Base-by-base conservation (phyloP, 1,140 invertebrate species). In the Paralvinella palmiformis region DNA sequence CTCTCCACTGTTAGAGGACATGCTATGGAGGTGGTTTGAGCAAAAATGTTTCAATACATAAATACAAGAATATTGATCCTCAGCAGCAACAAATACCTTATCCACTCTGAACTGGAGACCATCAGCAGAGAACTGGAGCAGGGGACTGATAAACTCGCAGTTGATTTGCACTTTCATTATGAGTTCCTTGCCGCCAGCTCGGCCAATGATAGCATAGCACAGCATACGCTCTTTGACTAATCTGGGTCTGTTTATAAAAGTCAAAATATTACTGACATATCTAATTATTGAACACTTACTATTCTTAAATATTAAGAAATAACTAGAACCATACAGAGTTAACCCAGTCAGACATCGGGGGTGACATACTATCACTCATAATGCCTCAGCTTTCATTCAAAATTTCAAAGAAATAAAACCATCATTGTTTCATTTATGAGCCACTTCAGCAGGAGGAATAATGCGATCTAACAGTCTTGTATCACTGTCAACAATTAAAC, bases 121-220 rank as follows among this genome's bases (percentile, higher is more conserved):
- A 52, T 77, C 76, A 37, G 75, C 72, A n/a, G 78, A 79, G 73
- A 81, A 81, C 53, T 76, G 73, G 13, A 81, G 68, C 10, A 79
- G 61, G 7, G 80, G 80, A 53, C 70, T 74, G 64, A 82, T 77
- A 66, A 82, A 82, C 36, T 81, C 73, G 24, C 73, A 73, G 15
- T 66, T 62, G 4, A 81, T 70, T 50, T 81, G 73, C 53, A 80
- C 72, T 65, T 73, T 75, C 72, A 78, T 79, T 62, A 81, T 77
- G 10, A 78, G 65, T 53, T 79, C 77, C 63, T 80, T 81, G 4
- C 77, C 78, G 20, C 79, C 79, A 59, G 74, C 71, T 60, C 76
- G 68, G 13, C 79, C 79, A 68, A 81, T 79, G 56, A 81, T 81
- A 17, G 79, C 74, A 66, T 79, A 74, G 62, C 80, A 82, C 53